A percentile compares a stretch with the other conserved stretches of the same genome.
Evolutionary conservation across 2,888 invertebrate genomes (phyloP).

Genomic region (Amphipyra tragopoginis): DNA sequence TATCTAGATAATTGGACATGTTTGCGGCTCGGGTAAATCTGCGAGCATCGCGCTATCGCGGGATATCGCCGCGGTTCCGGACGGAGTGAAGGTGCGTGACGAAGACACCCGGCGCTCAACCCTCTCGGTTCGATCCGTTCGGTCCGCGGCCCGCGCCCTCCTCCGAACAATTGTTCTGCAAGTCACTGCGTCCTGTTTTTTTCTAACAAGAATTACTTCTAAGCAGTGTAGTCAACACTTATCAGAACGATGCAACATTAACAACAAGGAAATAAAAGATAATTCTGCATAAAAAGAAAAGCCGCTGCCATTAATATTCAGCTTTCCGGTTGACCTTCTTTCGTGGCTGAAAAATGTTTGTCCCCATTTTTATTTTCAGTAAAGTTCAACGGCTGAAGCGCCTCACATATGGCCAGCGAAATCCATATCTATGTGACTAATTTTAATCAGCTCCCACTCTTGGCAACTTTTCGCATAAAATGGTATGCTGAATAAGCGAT

Average conservation of each 20-base stretch:
- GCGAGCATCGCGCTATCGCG: neutral
- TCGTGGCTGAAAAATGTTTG: neutral
- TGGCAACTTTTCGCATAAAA: slow-evolving; percentile 46
- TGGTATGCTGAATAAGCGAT: slow-evolving; percentile 49
- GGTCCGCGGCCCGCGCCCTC: neutral
- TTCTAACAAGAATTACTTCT: too few relatives aligned
- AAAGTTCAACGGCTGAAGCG: neutral
- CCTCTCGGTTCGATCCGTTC: neutral
- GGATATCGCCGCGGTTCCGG: neutral
- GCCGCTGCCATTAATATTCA: neutral
- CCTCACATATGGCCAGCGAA: neutral
- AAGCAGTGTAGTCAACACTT: neutral
- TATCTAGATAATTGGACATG: neutral
- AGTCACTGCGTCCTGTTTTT: neutral
- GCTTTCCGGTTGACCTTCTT: slow-evolving; percentile 2
- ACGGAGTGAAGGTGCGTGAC: neutral
- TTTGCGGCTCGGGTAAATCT: neutral
- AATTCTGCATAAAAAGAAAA: neutral
- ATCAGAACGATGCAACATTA: neutral
- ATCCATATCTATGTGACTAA: slow-evolving; percentile 9
- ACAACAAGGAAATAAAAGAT: neutral
- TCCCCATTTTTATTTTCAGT: neutral
- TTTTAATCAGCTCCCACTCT: slow-evolving; percentile 40
- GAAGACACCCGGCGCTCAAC: too few relatives aligned
- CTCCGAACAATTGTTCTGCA: neutral